These are phyloP conservation scores for Neuroterus valhalla DNA, from an alignment of 1,140 invertebrate species.

Conservation along the genomic window DNA sequence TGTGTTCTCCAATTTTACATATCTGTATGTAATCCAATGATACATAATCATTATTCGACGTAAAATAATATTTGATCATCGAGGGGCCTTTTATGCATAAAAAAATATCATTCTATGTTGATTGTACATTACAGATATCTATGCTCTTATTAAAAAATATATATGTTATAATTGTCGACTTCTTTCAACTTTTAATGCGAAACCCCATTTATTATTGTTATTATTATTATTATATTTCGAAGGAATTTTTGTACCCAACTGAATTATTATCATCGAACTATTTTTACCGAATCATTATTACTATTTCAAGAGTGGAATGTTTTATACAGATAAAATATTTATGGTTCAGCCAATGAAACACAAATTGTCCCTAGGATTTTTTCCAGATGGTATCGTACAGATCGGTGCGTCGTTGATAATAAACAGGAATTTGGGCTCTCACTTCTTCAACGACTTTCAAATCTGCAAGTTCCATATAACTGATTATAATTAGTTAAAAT, in stretches of 20 bases:
- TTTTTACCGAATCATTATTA: no score
- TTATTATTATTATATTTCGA: not conserved
- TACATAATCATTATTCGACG: not conserved
- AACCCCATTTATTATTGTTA: not conserved
- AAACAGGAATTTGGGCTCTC: conserved; percentile 87
- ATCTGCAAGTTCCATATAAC: conserved; percentile 77
- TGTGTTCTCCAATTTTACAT: conserved; percentile 28
- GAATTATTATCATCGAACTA: no score
- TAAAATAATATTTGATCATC: conserved; percentile 53
- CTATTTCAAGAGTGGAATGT: no score
- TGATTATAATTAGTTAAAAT: conserved; percentile 12
- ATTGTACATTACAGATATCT: conserved; percentile 52
- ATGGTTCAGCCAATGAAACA: not conserved
- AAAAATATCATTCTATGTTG: conserved; percentile 53
- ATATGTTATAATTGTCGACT: conserved; percentile 12
- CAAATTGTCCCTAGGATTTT: conserved; percentile 32
- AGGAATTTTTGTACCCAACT: no score
- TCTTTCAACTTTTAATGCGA: conserved; percentile 7
- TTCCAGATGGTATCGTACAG: conserved; percentile 82
- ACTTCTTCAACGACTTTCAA: conserved; percentile 83
- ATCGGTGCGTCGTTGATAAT: conserved; percentile 85
- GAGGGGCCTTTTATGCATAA: conserved; percentile 68
- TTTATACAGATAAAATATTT: no score
- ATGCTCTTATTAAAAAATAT: conserved; percentile 46
- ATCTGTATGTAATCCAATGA: not conserved